Evolutionary conservation across 2,113 vertebrate genomes (phyloP).

Genomic region (Nanger granti): DNA sequence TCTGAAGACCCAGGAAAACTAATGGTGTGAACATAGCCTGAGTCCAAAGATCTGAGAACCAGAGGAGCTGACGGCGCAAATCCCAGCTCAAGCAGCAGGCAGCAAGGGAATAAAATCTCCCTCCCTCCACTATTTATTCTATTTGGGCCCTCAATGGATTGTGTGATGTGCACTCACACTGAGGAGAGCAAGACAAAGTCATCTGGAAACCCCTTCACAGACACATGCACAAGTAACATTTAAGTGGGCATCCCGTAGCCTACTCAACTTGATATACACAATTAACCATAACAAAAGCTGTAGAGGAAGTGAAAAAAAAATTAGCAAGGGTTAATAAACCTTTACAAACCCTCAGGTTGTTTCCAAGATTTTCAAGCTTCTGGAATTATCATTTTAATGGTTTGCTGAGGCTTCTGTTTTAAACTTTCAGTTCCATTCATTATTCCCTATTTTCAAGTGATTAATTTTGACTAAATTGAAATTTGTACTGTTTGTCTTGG

Average conservation of each 20-base stretch:
- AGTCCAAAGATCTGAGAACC: not conserved
- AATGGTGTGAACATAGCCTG: not conserved
- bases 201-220: not conserved
- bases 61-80: not conserved
- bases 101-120: not conserved
- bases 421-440: not conserved
- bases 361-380: not conserved
- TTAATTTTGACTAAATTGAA: not conserved
- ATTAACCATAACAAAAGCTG: not conserved
- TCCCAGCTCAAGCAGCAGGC: not conserved
- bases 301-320: not conserved
- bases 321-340: not conserved
- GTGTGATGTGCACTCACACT: not conserved
- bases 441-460: not conserved
- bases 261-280: not conserved
- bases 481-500: not conserved
- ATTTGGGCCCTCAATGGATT: not conserved
- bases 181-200: not conserved
- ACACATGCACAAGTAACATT: not conserved
- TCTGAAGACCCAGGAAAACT: not conserved
- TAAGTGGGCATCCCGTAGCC: not conserved
- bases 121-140: not conserved
- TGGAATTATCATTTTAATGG: not conserved
- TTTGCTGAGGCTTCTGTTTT: not conserved
- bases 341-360: not conserved